phyloP scores from a whole-genome alignment of 2,888 invertebrate species.

The Rhagophthalmus giganteus region DNA sequence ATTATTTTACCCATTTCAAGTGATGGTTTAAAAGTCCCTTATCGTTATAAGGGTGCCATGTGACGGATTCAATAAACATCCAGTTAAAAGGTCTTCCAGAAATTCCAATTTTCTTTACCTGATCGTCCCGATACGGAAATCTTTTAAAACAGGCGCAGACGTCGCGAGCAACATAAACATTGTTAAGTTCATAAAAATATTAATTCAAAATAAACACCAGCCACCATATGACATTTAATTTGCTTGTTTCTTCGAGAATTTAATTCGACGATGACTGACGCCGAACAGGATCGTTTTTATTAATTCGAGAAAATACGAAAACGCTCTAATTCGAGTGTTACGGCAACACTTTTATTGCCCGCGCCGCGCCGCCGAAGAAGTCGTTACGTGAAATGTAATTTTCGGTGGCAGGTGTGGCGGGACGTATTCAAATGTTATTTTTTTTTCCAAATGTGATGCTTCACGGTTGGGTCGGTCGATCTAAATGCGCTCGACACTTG shows the following conservation, averaged over 20 bases:
- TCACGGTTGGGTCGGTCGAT: too few relatives aligned
- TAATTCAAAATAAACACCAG: conserved; percentile 39
- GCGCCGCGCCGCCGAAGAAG: too few relatives aligned
- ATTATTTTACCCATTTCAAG: conserved; percentile 43
- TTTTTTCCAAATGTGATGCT: too few relatives aligned
- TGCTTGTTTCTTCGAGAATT: conserved; percentile 38
- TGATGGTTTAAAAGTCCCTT: conserved; percentile 44
- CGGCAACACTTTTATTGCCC: too few relatives aligned
- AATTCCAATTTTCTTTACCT: conserved; percentile 5
- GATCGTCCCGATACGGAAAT: conserved; percentile 14
- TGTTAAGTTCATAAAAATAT: conserved; percentile 37
- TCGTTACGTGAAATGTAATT: too few relatives aligned
- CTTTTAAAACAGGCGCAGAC: conserved; percentile 33
- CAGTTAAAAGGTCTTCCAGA: conserved; percentile 21
- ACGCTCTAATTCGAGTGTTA: too few relatives aligned
- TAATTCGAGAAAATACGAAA: too few relatives aligned
- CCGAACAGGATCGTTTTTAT: too few relatives aligned
- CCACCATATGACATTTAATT: conserved; percentile 35
- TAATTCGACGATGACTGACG: conserved; percentile 37
- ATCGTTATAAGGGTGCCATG: conserved; percentile 48
- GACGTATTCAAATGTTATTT: too few relatives aligned
- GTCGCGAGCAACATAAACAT: conserved; percentile 32
- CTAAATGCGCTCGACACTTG: too few relatives aligned
- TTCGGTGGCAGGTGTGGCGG: too few relatives aligned
- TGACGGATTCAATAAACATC: conserved; percentile 49